Conservation (phyloP, 2,113 vertebrate genomes). For the Phylloscopus trochilus region DNA sequence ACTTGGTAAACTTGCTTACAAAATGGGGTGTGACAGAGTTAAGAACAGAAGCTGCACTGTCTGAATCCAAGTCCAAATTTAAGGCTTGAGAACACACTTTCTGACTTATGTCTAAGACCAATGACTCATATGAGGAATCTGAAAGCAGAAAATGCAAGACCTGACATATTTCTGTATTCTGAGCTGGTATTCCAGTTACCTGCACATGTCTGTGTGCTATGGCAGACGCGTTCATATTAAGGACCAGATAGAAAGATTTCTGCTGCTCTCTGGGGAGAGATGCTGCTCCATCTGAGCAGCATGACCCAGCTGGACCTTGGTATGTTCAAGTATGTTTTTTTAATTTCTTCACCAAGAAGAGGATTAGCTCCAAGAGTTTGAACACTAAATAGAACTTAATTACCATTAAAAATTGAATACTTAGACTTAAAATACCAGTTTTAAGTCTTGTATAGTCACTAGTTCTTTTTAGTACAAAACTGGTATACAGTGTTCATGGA, state of each 20-base stretch:
- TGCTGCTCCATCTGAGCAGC: conserved; percentile 25
- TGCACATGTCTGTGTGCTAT: neutral
- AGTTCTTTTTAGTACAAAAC: neutral
- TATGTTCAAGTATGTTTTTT: accelerated
- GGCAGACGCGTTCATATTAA: neutral
- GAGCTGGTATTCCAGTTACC: neutral
- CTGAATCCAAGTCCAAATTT: neutral
- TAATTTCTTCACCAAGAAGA: neutral
- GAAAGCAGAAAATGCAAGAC: neutral
- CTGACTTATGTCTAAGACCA: neutral
- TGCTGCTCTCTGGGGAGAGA: neutral
- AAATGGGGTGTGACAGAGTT: neutral
- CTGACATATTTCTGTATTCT: neutral
- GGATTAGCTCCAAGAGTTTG: neutral
- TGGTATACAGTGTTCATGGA: neutral
- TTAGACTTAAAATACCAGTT: neutral
- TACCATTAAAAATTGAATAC: neutral
- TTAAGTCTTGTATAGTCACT: neutral
- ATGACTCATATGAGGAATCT: neutral
- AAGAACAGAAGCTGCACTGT: neutral
- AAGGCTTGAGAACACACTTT: neutral
- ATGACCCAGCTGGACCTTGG: neutral
- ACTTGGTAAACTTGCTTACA: neutral
- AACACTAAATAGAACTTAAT: neutral
- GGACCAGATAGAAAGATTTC: neutral